phyloP scores from a whole-genome alignment of 2,888 invertebrate species.

The Osmoderma eremita region DNA sequence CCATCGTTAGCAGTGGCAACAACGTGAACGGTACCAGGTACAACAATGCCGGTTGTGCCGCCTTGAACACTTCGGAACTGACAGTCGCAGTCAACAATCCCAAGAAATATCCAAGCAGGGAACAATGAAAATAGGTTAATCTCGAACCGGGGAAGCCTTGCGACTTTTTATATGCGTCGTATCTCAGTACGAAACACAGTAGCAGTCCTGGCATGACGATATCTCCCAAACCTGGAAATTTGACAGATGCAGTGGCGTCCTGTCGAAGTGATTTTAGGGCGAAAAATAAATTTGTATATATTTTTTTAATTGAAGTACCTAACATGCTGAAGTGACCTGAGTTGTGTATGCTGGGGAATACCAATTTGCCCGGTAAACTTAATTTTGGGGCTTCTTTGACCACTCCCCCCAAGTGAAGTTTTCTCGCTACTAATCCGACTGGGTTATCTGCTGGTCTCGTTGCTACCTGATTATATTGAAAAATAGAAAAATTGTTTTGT shows the following conservation, averaged over 20 bases:
- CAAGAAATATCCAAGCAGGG: slow-evolving; percentile 94
- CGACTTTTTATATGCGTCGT: slow-evolving; percentile 96
- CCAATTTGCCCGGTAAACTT: slow-evolving; percentile 95
- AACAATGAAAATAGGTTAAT: slow-evolving; percentile 97
- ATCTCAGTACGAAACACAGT: slow-evolving; percentile 94
- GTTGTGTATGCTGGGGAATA: slow-evolving; percentile 97
- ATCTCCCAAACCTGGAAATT: slow-evolving; percentile 72
- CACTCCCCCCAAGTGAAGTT: slow-evolving; percentile 90
- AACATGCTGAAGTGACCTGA: slow-evolving; percentile 98
- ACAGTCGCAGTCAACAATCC: slow-evolving; percentile 96
- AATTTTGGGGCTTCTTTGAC: slow-evolving; percentile 94
- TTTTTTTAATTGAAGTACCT: no score
- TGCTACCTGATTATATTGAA: slow-evolving; percentile 67
- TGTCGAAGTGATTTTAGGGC: no score
- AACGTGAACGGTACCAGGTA: slow-evolving; percentile 98
- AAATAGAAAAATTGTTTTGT: background rate
- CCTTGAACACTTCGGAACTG: slow-evolving; percentile 97
- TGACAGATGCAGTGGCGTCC: background rate
- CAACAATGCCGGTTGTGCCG: slow-evolving; percentile 95
- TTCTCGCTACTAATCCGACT: slow-evolving; percentile 91
- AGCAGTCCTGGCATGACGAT: slow-evolving; percentile 96
- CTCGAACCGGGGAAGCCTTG: slow-evolving; percentile 70
- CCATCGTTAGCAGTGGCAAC: slow-evolving; percentile 96
- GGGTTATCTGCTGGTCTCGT: slow-evolving; percentile 91
- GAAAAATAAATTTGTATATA: slow-evolving; percentile 5